Conservation (phyloP, 1,140 invertebrate genomes). For the Monochamus saltuarius region DNA sequence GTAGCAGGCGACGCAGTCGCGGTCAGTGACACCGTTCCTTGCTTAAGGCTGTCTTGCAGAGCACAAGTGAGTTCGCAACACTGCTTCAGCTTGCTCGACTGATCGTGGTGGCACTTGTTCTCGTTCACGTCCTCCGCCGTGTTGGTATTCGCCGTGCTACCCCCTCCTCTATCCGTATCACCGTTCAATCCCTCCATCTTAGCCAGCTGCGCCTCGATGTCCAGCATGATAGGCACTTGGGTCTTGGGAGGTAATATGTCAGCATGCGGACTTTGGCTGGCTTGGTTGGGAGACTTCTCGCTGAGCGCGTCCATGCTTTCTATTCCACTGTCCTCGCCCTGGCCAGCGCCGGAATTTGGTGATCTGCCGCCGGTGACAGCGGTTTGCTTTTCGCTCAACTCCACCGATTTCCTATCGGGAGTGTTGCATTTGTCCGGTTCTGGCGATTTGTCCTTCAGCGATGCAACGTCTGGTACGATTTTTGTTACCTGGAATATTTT, state of each 20-base stretch:
- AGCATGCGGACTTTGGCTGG: slow-evolving; percentile 60
- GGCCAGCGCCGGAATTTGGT: slow-evolving; percentile 47
- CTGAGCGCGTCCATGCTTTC: slow-evolving; percentile 91
- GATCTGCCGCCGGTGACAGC: slow-evolving; percentile 35
- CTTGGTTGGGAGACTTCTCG: slow-evolving; percentile 76
- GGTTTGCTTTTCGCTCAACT: slow-evolving; percentile 24
- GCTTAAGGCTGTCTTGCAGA: slow-evolving; percentile 41
- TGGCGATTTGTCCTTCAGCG: slow-evolving; percentile 44
- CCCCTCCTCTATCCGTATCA: slow-evolving; percentile 17
- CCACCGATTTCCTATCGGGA: slow-evolving; percentile 36
- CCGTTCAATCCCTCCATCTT: slow-evolving; percentile 64
- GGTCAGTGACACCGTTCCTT: slow-evolving; percentile 27
- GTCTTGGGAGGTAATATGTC: slow-evolving; percentile 44
- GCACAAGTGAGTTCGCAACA: slow-evolving; percentile 45
- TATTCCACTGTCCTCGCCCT: slow-evolving; percentile 87
- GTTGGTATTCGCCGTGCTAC: not conserved
- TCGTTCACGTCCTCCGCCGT: slow-evolving; percentile 48
- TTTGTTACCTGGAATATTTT: slow-evolving; percentile 6
- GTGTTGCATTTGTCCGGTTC: slow-evolving; percentile 47
- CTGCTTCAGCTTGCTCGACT: slow-evolving; percentile 34
- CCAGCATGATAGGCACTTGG: slow-evolving; percentile 60
- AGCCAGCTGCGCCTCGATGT: slow-evolving; percentile 65
- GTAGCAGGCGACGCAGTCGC: slow-evolving; percentile 12
- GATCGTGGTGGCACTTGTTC: slow-evolving; percentile 43
- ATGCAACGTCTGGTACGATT: not conserved